These are phyloP conservation scores for Thalassoma bifasciatum DNA, from an alignment of 2,113 vertebrate genomes.

Conservation along the genomic window DNA sequence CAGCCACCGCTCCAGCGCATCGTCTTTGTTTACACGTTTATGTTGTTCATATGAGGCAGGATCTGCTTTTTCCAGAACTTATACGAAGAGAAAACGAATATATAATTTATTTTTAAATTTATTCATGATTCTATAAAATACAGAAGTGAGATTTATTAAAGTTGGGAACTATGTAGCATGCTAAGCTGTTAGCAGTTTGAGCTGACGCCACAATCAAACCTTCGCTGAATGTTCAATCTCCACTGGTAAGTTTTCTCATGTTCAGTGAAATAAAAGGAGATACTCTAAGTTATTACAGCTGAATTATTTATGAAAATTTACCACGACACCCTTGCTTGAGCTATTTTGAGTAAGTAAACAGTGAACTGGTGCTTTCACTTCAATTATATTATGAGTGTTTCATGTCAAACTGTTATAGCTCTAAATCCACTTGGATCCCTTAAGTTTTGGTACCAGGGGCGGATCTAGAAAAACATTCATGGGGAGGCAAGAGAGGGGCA, in stretches of 20 bases:
- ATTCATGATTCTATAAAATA: fast-evolving
- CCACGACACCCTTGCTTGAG: no score
- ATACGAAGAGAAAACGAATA: neutral
- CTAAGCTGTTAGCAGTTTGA: neutral
- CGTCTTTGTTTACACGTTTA: neutral
- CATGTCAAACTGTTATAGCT: no score
- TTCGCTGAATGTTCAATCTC: neutral
- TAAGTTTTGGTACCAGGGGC: no score
- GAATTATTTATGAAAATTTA: no score
- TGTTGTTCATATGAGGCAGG: no score
- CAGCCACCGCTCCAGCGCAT: neutral
- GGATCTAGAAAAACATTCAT: no score
- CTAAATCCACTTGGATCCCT: no score
- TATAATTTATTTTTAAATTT: neutral
- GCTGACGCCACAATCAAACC: neutral
- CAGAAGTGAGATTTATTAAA: neutral
- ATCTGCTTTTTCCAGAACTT: neutral
- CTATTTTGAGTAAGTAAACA: no score
- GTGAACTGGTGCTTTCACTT: no score
- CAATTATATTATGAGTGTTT: no score
- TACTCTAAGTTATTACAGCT: no score
- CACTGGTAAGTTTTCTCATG: neutral
- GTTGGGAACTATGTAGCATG: neutral
- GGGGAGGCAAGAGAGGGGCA: no score
- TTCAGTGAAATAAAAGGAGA: neutral